Evolutionary conservation across 2,797 vertebrate genomes (phyloP).

Genomic region (Diglossa cyanea): DNA sequence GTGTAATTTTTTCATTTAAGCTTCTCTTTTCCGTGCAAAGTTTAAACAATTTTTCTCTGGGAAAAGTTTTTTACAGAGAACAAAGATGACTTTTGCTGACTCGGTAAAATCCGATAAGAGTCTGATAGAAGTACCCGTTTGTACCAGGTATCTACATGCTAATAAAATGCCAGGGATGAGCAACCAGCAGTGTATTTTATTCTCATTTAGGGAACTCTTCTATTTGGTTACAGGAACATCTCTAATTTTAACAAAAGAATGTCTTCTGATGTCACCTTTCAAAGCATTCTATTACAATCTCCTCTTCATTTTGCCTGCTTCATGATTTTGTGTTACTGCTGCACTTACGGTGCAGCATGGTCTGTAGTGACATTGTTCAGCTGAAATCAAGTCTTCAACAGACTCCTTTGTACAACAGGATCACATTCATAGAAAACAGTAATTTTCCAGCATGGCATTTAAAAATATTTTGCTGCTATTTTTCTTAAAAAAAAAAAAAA

Average conservation of each 20-base stretch:
- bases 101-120: background rate
- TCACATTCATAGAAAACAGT: background rate
- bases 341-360: rapidly evolving
- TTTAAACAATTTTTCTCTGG: background rate
- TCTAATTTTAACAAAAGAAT: background rate
- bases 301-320: background rate
- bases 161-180: background rate
- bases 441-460: background rate
- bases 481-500: background rate
- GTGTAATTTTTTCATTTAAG: background rate
- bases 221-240: background rate
- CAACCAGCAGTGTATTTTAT: background rate
- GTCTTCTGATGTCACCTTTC: background rate
- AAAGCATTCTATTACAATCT: background rate
- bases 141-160: background rate
- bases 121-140: background rate
- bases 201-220: background rate
- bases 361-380: background rate
- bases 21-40: background rate
- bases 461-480: background rate
- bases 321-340: background rate
- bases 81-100: background rate
- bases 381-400: background rate
- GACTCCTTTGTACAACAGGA: background rate
- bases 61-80: background rate